phyloP scores from a whole-genome alignment of 1,140 invertebrate species.

The Diuraphis noxia region DNA sequence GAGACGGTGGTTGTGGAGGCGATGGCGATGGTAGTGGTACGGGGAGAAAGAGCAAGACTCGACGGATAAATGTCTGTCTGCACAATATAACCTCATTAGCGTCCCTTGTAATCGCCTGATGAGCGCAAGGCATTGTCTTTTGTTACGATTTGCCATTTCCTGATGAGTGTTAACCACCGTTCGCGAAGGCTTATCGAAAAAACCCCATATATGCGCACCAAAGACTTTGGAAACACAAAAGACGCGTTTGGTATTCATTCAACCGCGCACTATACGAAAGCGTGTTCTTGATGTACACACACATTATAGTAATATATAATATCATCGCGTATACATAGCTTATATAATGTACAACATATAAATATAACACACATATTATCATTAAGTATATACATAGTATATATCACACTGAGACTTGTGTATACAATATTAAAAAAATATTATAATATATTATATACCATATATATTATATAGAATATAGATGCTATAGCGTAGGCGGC shows the following conservation, averaged over 20 bases:
- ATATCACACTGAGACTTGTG: too few relatives aligned
- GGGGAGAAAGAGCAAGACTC: not conserved
- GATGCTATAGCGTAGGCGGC: too few relatives aligned
- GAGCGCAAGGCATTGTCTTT: conserved; percentile 8
- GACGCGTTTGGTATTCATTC: not conserved
- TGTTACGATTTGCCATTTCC: conserved; percentile 17
- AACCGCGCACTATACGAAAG: not conserved
- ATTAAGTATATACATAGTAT: too few relatives aligned
- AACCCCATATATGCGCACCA: not conserved
- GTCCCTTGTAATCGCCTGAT: conserved; percentile 23
- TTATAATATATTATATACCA: too few relatives aligned
- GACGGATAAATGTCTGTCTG: not conserved
- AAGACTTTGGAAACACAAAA: conserved; percentile 5
- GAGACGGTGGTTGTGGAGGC: too few relatives aligned
- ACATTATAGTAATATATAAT: not conserved
- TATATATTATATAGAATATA: too few relatives aligned
- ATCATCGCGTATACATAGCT: not conserved
- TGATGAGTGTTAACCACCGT: conserved; percentile 11
- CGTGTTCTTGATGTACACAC: not conserved
- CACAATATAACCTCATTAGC: conserved; percentile 34
- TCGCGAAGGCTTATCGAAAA: conserved; percentile 12
- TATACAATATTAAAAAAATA: too few relatives aligned
- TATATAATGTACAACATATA: too few relatives aligned
- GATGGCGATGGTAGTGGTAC: not conserved
- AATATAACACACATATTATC: not conserved